Conservation (phyloP, 2,797 vertebrate species). For the Chromis chromis region DNA sequence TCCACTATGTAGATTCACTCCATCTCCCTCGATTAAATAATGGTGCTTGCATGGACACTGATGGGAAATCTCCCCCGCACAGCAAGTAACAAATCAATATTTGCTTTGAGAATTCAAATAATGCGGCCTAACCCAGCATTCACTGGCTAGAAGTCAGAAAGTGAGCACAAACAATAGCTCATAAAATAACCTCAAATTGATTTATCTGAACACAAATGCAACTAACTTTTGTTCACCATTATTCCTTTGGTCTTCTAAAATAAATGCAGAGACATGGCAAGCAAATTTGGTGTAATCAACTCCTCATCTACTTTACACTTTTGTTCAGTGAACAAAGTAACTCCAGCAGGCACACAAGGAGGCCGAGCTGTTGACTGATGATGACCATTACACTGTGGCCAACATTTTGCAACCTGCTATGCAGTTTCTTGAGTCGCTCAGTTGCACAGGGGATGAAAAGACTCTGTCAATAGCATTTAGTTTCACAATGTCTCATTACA, state of each 20-base stretch:
- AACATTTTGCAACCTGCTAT: constrained; percentile 13
- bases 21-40: constrained; percentile 30
- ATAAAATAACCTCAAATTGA: constrained; percentile 5
- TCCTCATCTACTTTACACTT: constrained; percentile 24
- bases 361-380: constrained; percentile 38
- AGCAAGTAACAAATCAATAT: constrained; percentile 51
- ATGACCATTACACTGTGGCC: constrained; percentile 2
- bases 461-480: background rate
- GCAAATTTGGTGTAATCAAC: constrained; percentile 37
- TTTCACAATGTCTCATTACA: background rate
- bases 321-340: constrained; percentile 38
- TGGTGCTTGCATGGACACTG: constrained; percentile 36
- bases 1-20: background rate
- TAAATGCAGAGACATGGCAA: background rate
- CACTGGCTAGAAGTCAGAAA: constrained; percentile 18
- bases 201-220: background rate
- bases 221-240: background rate
- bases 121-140: constrained; percentile 20
- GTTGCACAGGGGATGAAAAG: background rate
- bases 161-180: background rate
- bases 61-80: constrained; percentile 46
- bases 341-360: constrained; percentile 1
- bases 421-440: background rate
- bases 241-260: background rate
- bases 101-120: constrained; percentile 43